Evolutionary conservation across 2,797 vertebrate species (phyloP).

Genomic region (Atherinosoma microstoma): DNA sequence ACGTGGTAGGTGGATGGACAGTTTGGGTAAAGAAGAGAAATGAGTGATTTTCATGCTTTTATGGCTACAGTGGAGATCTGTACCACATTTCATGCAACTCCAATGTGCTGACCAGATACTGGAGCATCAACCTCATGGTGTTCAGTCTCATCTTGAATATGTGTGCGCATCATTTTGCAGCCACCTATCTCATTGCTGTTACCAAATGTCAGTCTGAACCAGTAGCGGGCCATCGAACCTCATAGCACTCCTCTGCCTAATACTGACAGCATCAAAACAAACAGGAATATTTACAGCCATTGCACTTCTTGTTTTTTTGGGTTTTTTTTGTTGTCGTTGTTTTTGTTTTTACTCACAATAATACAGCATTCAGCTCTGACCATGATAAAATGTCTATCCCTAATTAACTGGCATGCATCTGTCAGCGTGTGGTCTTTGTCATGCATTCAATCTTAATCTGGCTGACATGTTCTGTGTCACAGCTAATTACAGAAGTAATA

Average conservation of each 20-base stretch:
- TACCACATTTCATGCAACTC: too few species aligned
- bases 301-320: not conserved
- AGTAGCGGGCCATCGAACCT: not conserved
- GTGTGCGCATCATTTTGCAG: not conserved
- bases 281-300: not conserved
- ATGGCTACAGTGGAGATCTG: too few species aligned
- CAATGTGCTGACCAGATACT: too few species aligned
- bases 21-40: not conserved
- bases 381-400: conserved; percentile 44
- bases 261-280: not conserved
- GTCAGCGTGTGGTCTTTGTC: conserved; percentile 79
- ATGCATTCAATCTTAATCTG: conserved; percentile 88
- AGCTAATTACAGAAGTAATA: conserved; percentile 92
- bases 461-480: conserved; percentile 88
- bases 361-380: conserved; percentile 14
- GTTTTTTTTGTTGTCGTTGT: too few species aligned
- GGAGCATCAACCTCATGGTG: too few species aligned
- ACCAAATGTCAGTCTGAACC: not conserved
- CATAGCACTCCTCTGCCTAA: not conserved
- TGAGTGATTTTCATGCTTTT: too few species aligned
- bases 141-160: not conserved
- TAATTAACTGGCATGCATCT: conserved; percentile 54
- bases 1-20: not conserved
- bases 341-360: conserved; percentile 6
- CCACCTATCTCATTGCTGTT: not conserved